Conservation (phyloP, 2,888 invertebrate genomes). For the Dasysyrphus tricinctus region DNA sequence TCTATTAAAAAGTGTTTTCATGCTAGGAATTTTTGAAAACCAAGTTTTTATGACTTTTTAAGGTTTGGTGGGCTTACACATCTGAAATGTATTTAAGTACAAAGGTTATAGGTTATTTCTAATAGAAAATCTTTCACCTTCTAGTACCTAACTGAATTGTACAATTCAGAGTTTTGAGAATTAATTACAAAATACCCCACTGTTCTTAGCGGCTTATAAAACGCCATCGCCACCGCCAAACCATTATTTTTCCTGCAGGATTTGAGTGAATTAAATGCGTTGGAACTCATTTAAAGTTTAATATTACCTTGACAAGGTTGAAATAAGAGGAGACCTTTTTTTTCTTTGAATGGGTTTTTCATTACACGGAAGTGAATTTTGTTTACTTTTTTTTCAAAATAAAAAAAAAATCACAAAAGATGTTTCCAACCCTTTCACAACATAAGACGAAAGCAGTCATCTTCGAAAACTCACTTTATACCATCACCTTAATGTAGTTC, state of each 20-base stretch:
- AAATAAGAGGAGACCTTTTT: conserved; percentile 7
- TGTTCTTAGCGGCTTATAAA: background rate
- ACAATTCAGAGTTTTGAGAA: too few species aligned
- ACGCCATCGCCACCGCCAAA: background rate
- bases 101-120: too few species aligned
- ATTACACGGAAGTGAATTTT: conserved; percentile 28
- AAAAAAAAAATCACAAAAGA: background rate
- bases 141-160: too few species aligned
- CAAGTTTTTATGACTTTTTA: too few species aligned
- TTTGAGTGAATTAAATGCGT: conserved; percentile 68
- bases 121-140: too few species aligned
- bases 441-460: background rate
- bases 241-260: background rate
- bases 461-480: background rate
- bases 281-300: conserved; percentile 52
- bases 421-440: background rate
- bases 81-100: too few species aligned
- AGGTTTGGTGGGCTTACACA: too few species aligned
- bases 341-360: conserved; percentile 36
- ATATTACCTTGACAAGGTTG: conserved; percentile 9
- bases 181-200: background rate
- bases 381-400: background rate
- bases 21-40: too few species aligned
- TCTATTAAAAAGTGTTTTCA: too few species aligned
- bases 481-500: background rate